Percentiles rank a stretch among this genome's conserved stretches.
Evolutionary conservation across 2,113 vertebrate species (phyloP).

Genomic region (Brevimyrus niger): DNA sequence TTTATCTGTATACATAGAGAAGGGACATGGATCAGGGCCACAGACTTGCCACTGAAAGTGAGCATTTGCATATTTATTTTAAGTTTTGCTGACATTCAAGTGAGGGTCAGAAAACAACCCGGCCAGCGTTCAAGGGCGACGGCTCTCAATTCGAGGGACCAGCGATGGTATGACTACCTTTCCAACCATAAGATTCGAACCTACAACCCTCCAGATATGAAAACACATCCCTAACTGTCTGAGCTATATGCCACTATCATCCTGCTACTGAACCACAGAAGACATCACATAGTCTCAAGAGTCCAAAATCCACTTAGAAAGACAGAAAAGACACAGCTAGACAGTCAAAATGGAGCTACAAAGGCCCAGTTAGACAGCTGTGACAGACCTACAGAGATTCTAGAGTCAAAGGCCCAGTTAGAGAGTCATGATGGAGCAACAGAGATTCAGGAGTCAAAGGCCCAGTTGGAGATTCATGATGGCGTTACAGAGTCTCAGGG

Average conservation of each 20-base stretch:
- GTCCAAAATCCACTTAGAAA: neutral
- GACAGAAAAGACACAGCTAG: neutral
- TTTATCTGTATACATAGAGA: slow-evolving; percentile 31
- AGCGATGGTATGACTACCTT: neutral
- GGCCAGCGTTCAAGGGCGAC: neutral
- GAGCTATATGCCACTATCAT: neutral
- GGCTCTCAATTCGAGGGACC: neutral
- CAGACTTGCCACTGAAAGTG: neutral
- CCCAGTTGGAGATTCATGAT: too few relatives aligned
- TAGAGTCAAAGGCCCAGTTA: neutral
- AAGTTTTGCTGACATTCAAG: neutral
- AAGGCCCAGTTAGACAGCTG: neutral
- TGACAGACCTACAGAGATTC: neutral
- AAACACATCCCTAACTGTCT: neutral
- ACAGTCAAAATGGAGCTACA: neutral
- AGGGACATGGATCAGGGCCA: slow-evolving; percentile 17
- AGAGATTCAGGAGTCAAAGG: too few relatives aligned
- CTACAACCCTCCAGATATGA: neutral
- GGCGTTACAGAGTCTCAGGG: neutral
- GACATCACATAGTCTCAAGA: neutral
- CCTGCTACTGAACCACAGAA: neutral
- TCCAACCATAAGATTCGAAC: neutral
- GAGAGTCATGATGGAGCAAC: neutral
- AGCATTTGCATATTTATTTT: neutral
- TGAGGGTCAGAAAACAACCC: neutral